Conservation (phyloP, 2,888 invertebrate species). For the Antitype chi region DNA sequence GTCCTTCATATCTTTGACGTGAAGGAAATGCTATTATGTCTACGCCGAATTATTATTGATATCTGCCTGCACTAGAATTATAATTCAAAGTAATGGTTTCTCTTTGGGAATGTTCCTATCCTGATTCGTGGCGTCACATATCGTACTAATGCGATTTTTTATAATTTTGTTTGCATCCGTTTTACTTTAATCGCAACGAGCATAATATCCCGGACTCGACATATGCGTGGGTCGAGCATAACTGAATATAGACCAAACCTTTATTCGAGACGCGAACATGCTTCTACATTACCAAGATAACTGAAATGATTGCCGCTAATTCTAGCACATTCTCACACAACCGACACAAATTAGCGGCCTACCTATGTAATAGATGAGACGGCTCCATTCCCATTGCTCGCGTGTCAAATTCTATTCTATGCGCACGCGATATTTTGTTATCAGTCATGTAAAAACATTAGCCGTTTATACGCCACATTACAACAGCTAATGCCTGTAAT, state of each 20-base stretch:
- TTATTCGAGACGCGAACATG: background rate
- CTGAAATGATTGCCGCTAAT: constrained; percentile 33
- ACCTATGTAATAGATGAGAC: constrained; percentile 42
- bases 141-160: background rate
- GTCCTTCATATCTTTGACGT: background rate
- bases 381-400: constrained; percentile 52
- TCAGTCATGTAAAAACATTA: constrained; percentile 45
- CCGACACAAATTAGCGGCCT: constrained; percentile 55
- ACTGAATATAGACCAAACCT: constrained; percentile 1
- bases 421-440: constrained; percentile 62
- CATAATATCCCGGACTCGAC: background rate
- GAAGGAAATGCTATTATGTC: constrained; percentile 4
- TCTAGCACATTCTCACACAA: constrained; percentile 37
- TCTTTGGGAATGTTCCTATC: background rate
- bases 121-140: background rate
- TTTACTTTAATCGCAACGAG: background rate
- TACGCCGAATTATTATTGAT: background rate
- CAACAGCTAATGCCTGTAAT: constrained; percentile 39
- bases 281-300: constrained; percentile 2
- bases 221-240: background rate
- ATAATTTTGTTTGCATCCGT: background rate
- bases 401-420: constrained; percentile 54
- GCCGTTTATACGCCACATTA: constrained; percentile 58
- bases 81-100: background rate
- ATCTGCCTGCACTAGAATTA: background rate